Conservation (phyloP, 2,113 vertebrate genomes). For the Tenebrosternarchus preto region DNA sequence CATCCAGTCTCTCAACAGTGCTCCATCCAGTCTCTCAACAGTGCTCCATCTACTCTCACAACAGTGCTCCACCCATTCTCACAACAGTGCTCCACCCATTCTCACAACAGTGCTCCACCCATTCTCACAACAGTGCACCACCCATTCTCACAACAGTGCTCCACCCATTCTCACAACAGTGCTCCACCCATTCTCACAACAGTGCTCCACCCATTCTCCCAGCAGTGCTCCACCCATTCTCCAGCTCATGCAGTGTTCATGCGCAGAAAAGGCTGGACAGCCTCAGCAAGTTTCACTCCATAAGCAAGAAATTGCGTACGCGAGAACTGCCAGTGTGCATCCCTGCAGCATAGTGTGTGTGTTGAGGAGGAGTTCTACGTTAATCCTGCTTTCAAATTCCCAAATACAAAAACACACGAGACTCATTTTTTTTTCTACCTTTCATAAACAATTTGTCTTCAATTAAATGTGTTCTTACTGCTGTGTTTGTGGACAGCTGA, state of each 20-base stretch:
- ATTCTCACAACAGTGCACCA: slow-evolving; percentile 53
- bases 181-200: slow-evolving; percentile 54
- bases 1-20: slow-evolving; percentile 56
- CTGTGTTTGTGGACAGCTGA: background rate
- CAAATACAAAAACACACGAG: background rate
- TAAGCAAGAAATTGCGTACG: slow-evolving; percentile 40
- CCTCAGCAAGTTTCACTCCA: slow-evolving; percentile 48
- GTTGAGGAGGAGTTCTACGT: background rate
- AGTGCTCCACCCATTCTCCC: slow-evolving; percentile 52
- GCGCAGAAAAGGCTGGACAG: slow-evolving; percentile 57
- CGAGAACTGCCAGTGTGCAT: background rate
- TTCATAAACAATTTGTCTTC: background rate
- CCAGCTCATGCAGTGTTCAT: slow-evolving; percentile 49
- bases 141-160: slow-evolving; percentile 54
- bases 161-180: slow-evolving; percentile 54
- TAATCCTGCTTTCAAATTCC: background rate
- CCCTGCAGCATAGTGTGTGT: background rate
- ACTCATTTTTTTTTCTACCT: too few species aligned
- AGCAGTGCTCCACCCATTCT: slow-evolving; percentile 51
- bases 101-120: slow-evolving; percentile 53
- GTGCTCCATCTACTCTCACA: slow-evolving; percentile 51
- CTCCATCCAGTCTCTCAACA: slow-evolving; percentile 52
- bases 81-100: slow-evolving; percentile 53
- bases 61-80: slow-evolving; percentile 52
- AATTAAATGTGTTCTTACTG: background rate